Evolutionary conservation across 2,888 invertebrate genomes (phyloP).

Genomic region (Steinernema carpocapsae): DNA sequence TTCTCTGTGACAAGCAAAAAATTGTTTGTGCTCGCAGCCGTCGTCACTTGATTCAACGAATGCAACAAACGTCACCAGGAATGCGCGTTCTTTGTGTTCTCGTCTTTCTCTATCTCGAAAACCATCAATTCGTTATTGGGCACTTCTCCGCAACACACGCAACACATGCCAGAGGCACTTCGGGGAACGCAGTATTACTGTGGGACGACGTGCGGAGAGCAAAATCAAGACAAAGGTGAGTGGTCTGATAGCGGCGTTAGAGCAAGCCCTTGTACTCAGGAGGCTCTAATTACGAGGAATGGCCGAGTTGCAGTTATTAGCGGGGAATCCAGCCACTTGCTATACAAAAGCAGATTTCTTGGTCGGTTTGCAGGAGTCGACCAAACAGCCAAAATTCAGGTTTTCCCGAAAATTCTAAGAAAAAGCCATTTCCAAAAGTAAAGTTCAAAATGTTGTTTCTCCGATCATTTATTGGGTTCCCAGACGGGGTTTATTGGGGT

Average conservation of each 20-base stretch:
- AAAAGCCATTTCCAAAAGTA: too few relatives aligned
- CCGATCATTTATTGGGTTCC: too few relatives aligned
- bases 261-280: too few relatives aligned
- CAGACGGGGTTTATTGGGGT: too few relatives aligned
- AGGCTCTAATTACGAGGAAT: too few relatives aligned
- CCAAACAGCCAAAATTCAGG: too few relatives aligned
- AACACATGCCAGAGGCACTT: neutral
- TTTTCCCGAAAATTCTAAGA: too few relatives aligned
- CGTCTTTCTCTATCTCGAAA: neutral
- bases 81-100: conserved; percentile 28
- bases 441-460: too few relatives aligned
- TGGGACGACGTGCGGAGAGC: conserved; percentile 6
- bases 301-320: too few relatives aligned
- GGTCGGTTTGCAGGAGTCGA: too few relatives aligned
- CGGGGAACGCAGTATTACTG: neutral
- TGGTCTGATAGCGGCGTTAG: neutral
- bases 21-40: conserved; percentile 12
- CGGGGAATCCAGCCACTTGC: too few relatives aligned
- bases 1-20: conserved; percentile 8
- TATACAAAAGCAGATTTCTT: too few relatives aligned
- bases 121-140: neutral
- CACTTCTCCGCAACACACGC: conserved; percentile 19
- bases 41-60: conserved; percentile 7
- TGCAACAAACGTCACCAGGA: conserved; percentile 6
- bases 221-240: neutral